A percentile compares a stretch with the other conserved stretches of the same genome.
phyloP scores from a whole-genome alignment of 30 jellyfish, hydroid and myxozoan genomes.

The Phacellophora camtschatica region DNA sequence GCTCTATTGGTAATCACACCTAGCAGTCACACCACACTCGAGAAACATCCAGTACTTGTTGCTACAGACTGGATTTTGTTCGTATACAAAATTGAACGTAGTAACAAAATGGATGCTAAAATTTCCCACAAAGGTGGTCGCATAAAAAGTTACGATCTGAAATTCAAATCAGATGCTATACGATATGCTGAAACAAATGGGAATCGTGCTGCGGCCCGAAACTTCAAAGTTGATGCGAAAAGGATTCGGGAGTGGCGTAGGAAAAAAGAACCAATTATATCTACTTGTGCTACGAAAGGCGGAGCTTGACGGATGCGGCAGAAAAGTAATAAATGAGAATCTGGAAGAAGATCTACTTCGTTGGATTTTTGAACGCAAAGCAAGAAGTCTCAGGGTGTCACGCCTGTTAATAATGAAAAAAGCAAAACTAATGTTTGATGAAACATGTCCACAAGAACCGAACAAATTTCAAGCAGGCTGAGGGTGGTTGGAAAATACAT shows the following conservation, averaged over 20 bases:
- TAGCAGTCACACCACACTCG: too few species aligned
- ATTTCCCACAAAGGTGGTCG: too few species aligned
- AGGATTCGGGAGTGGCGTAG: conserved; percentile 94
- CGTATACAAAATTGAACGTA: too few species aligned
- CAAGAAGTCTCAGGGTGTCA: conserved; percentile 1
- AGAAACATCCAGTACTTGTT: too few species aligned
- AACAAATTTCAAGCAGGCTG: background rate
- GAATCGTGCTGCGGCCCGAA: conserved; percentile 95
- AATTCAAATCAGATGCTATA: conserved; percentile 88
- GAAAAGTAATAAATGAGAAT: background rate
- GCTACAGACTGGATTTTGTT: too few species aligned
- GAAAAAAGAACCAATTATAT: too few species aligned
- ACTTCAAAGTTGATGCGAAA: conserved; percentile 82
- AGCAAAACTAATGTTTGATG: background rate
- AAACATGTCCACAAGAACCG: background rate
- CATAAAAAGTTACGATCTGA: conserved; percentile 84
- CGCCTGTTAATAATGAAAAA: conserved; percentile 9
- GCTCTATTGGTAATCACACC: too few species aligned
- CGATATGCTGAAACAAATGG: conserved; percentile 92
- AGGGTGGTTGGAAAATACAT: conserved; percentile 25
- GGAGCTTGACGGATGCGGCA: conserved; percentile 78
- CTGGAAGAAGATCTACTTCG: background rate
- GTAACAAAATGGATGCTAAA: too few species aligned
- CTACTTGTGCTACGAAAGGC: too few species aligned
- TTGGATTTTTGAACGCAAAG: background rate